Evolutionary conservation across 2,888 invertebrate genomes (phyloP), one percentile per base, ranked within the genome.

Genomic region (Diaphora mendica): DNA sequence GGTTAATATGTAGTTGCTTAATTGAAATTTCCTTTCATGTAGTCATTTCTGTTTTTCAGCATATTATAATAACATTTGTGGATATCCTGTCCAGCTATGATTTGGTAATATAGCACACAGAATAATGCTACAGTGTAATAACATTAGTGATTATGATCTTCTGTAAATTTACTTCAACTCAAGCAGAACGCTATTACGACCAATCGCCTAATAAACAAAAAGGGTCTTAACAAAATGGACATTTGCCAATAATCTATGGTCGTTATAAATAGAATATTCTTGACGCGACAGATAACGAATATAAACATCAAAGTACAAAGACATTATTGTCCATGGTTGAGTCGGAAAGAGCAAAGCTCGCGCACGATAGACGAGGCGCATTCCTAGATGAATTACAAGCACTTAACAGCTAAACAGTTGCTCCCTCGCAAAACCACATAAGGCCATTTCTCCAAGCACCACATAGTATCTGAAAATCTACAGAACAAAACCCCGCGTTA

Each of bases 341-440:
- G 72, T 76, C 75, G 78, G 78, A 73, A 79, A 78, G 73, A 80
- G 71, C 75, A 79, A 77, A 75, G 78, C 79, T 26, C 65, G 78
- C 79, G 76, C 78, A 76, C 82, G 82, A 85, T 83, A 85, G 88
- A 86, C 88, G 75, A 86, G 86, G 86, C 85, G 86, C 92, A 92
- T 93, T 93, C 93, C 92, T 92, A 91, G 91, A 91, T 91, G 89
- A 91, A 91, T 92, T 91, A 91, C 89, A 85, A 89, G 89, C 90
- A 88, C 88, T 90, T 88, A 90, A 88, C 85, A 85, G 85, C 85
- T 87, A 88, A 86, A 87, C 85, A 88, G 86, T 88, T 88, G 89
- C 87, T 86, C 84, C 82, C 82, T 80, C 82, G 82, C 80, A 77
- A 79, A 74, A 72, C 79, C 79, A 76, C 78, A 81, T 85, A 86